Base-by-base conservation (phyloP, 2,113 vertebrate species). In the Pachypanchax playfairii region DNA sequence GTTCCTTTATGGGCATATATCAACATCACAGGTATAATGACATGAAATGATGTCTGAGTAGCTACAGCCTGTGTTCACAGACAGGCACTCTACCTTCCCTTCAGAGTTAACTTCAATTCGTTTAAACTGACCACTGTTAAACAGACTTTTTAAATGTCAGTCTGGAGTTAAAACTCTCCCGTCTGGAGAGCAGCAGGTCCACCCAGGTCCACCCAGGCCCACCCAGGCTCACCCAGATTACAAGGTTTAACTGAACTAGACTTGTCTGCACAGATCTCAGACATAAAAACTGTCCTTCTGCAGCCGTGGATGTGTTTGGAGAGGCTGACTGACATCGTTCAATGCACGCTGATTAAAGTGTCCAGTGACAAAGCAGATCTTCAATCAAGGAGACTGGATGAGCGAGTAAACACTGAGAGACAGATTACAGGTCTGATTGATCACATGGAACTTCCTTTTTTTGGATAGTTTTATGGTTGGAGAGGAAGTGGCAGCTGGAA, bases 211-310 rank as follows among this genome's bases (percentile, higher is more conserved):
- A n/a, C n/a, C n/a, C n/a, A n/a, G n/a, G n/a, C n/a, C n/a, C n/a
- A n/a, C n/a, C n/a, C n/a, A n/a, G n/a, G n/a, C n/a, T n/a, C n/a
- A n/a, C 41, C 65, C 47, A 77, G 66, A 75, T 84, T 85, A 84
- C 79, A 69, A 80, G 81, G 60, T 77, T 72, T 83, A 65, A 83
- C 79, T 64, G 56, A 83, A 65, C n/a, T n/a, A n/a, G n/a, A n/a
- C n/a, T 73, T 71, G 66, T 82, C 74, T 74, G 60, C 51, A 42
- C 65, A 61, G 28, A 77, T 73, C 74, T 62, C 28, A 53, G 48
- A 18, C 54, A 51, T 75, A 57, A 73, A 35, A 79, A 78, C 68
- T 57, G 35, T 73, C 62, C 51, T 58, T 56, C 65, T 15, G 21
- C 56, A 56, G 66, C 62, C 0, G 13, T 50, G 60, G 53, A 44